Evolutionary conservation across 2,797 vertebrate genomes (phyloP).

Genomic region (Sebastes glaucus): DNA sequence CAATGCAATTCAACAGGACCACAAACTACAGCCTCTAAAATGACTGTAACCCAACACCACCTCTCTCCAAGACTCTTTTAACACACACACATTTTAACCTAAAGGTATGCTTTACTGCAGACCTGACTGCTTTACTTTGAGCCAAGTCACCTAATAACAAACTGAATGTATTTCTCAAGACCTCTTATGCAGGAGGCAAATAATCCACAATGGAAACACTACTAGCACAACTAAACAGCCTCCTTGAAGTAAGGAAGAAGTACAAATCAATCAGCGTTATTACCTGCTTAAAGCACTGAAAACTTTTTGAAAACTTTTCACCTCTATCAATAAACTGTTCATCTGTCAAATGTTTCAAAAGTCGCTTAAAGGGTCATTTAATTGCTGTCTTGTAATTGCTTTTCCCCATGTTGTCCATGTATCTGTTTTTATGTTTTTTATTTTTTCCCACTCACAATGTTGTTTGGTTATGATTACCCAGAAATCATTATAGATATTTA

Average conservation of each 20-base stretch:
- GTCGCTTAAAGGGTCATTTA: no score
- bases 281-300: neutral
- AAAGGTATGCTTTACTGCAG: neutral
- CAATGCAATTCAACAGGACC: no score
- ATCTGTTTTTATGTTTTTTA: no score
- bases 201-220: neutral
- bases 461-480: fast-evolving
- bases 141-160: neutral
- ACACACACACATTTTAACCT: neutral
- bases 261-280: neutral
- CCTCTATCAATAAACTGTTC: no score
- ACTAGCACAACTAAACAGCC: no score
- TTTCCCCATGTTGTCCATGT: no score
- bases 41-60: neutral
- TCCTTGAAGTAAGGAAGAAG: neutral
- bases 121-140: neutral
- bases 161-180: neutral
- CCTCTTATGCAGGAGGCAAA: neutral
- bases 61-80: neutral
- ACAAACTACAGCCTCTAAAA: no score
- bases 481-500: no score
- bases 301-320: no score
- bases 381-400: no score
- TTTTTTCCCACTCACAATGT: no score
- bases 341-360: no score